Evolutionary conservation across 1,140 invertebrate species (phyloP).

Genomic region (Neuroterus valhalla): DNA sequence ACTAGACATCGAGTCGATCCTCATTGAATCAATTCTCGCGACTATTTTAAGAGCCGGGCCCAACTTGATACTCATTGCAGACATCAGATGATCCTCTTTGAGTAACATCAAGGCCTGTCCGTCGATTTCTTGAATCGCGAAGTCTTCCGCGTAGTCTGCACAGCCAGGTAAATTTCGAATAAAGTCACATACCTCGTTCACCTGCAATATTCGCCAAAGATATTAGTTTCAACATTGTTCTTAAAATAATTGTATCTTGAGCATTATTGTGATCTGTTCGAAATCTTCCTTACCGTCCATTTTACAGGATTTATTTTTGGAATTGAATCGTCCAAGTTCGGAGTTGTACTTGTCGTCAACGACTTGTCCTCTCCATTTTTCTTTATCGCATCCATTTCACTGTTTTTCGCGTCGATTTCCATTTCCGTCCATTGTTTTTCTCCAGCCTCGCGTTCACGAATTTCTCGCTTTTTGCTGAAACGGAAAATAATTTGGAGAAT

Average conservation of each 20-base stretch:
- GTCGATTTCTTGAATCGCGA: slow-evolving; percentile 96
- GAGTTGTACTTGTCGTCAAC: slow-evolving; percentile 69
- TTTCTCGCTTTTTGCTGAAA: slow-evolving; percentile 71
- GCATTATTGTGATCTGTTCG: slow-evolving; percentile 1
- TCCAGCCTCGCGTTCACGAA: slow-evolving; percentile 53
- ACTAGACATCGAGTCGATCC: slow-evolving; percentile 74
- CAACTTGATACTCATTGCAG: slow-evolving; percentile 95
- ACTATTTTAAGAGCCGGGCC: slow-evolving; percentile 97
- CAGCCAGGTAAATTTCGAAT: slow-evolving; percentile 91
- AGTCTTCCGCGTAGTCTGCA: slow-evolving; percentile 95
- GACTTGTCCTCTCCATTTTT: slow-evolving; percentile 75
- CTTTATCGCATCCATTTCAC: slow-evolving; percentile 65
- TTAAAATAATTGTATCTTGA: slow-evolving; percentile 26
- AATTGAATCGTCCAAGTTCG: slow-evolving; percentile 70
- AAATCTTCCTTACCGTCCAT: slow-evolving; percentile 79
- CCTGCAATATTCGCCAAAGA: slow-evolving; percentile 69
- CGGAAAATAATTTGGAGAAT: slow-evolving; percentile 31
- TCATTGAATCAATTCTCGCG: slow-evolving; percentile 87
- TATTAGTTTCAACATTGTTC: slow-evolving; percentile 24
- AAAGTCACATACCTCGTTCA: slow-evolving; percentile 88
- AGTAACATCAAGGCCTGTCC: slow-evolving; percentile 94
- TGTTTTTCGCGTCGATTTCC: slow-evolving; percentile 65
- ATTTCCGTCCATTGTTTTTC: slow-evolving; percentile 71
- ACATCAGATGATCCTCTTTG: slow-evolving; percentile 96
- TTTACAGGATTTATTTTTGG: slow-evolving; percentile 83